Conservation (phyloP, 2,888 invertebrate species). For the Pseudococcus longispinus region DNA sequence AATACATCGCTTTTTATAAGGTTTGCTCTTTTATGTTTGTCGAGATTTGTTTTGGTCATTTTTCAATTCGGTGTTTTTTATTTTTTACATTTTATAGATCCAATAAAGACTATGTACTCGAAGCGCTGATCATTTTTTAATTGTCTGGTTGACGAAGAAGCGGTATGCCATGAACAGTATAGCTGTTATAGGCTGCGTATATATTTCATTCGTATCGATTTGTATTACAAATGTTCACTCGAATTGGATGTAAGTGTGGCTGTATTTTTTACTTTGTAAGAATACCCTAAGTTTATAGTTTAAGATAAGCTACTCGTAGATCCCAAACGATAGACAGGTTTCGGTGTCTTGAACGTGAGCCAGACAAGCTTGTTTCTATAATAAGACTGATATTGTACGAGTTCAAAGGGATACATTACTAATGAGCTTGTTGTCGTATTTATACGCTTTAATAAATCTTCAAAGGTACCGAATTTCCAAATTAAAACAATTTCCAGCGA, state of each 20-base stretch:
- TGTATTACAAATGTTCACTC: conserved; percentile 43
- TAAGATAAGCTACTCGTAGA: neutral
- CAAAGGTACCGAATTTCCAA: neutral
- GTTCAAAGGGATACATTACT: neutral
- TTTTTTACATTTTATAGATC: neutral
- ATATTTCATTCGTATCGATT: conserved; percentile 41
- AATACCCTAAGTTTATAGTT: neutral
- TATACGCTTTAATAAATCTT: conserved; percentile 5
- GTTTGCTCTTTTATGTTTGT: conserved; percentile 5
- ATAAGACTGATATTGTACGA: neutral
- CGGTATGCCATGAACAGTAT: conserved; percentile 55
- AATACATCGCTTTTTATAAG: neutral
- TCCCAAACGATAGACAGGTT: neutral
- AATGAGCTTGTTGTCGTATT: neutral
- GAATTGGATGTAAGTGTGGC: conserved; percentile 57
- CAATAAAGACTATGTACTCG: neutral
- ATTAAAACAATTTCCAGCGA: neutral
- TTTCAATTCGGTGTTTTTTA: neutral
- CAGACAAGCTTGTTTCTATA: conserved; percentile 1
- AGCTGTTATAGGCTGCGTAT: conserved; percentile 26
- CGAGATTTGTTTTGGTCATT: neutral
- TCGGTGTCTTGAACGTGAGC: conserved; percentile 22
- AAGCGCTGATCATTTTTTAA: conserved; percentile 2
- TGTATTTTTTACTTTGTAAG: neutral
- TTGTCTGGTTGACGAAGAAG: conserved; percentile 20